These are phyloP conservation scores for Ecdyonurus torrentis DNA, from an alignment of 2,888 invertebrate species.

Conservation along the genomic window DNA sequence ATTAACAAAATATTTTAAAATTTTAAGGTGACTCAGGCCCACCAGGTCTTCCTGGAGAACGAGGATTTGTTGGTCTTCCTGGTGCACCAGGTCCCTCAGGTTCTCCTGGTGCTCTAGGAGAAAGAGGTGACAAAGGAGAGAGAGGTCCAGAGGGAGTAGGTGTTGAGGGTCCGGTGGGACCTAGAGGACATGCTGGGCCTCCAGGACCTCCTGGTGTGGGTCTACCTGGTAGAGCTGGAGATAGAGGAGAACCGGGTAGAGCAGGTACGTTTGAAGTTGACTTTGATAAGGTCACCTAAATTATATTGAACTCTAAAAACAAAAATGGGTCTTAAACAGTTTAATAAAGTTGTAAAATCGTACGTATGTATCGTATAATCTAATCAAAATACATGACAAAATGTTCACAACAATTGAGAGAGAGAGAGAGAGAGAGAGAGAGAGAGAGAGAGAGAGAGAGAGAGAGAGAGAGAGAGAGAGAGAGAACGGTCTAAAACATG, in stretches of 20 bases:
- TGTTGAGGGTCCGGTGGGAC: slow-evolving; percentile 53
- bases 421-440: too few species aligned
- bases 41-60: slow-evolving; percentile 43
- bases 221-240: slow-evolving; percentile 52
- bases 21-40: slow-evolving; percentile 51
- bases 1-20: too few species aligned
- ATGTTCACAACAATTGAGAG: too few species aligned
- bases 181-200: slow-evolving; percentile 49
- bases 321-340: background rate
- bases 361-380: background rate
- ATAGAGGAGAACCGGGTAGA: slow-evolving; percentile 55
- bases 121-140: slow-evolving; percentile 57
- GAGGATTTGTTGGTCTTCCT: slow-evolving; percentile 46
- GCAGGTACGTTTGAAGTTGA: slow-evolving; percentile 39
- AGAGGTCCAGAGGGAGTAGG: slow-evolving; percentile 51
- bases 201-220: slow-evolving; percentile 48
- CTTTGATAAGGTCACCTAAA: background rate
- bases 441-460: too few species aligned
- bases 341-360: background rate
- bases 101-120: slow-evolving; percentile 36
- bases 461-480: too few species aligned
- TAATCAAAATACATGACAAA: too few species aligned
- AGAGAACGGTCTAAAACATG: too few species aligned
- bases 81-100: slow-evolving; percentile 43
- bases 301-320: background rate